These are phyloP conservation scores for Platichthys stellatus DNA, from an alignment of 2,113 vertebrate genomes.

Conservation along the genomic window DNA sequence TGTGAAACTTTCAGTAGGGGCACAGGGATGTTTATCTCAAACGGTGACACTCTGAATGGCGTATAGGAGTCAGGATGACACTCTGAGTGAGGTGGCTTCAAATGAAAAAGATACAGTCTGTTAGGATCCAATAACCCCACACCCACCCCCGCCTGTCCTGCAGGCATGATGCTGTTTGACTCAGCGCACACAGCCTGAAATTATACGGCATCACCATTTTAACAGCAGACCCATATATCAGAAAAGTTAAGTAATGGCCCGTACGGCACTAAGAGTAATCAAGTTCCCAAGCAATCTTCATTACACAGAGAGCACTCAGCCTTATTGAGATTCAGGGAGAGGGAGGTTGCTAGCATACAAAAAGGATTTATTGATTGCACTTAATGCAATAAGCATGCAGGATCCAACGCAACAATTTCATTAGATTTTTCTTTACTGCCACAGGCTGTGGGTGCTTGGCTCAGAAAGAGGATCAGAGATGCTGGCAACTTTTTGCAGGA, in stretches of 20 bases:
- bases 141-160: not conserved
- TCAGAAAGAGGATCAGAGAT: constrained; percentile 13
- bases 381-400: constrained; percentile 84
- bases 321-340: constrained; percentile 81
- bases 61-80: constrained; percentile 14
- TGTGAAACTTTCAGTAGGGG: not conserved
- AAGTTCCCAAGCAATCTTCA: constrained; percentile 82
- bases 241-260: constrained; percentile 48
- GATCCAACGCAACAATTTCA: constrained; percentile 81
- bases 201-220: constrained; percentile 30
- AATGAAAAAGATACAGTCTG: constrained; percentile 11
- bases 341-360: constrained; percentile 70
- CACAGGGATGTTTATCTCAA: not conserved
- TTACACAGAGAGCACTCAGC: constrained; percentile 81
- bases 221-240: constrained; percentile 41
- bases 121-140: not conserved
- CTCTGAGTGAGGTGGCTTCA: not conserved
- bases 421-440: constrained; percentile 71
- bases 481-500: constrained; percentile 26
- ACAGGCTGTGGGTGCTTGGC: constrained; percentile 32
- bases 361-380: constrained; percentile 86
- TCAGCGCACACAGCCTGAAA: constrained; percentile 31
- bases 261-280: constrained; percentile 76
- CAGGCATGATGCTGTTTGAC: constrained; percentile 28
- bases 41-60: not conserved